Evolutionary conservation across 1,140 invertebrate genomes (phyloP).

Genomic region (Aphelinus certus): DNA sequence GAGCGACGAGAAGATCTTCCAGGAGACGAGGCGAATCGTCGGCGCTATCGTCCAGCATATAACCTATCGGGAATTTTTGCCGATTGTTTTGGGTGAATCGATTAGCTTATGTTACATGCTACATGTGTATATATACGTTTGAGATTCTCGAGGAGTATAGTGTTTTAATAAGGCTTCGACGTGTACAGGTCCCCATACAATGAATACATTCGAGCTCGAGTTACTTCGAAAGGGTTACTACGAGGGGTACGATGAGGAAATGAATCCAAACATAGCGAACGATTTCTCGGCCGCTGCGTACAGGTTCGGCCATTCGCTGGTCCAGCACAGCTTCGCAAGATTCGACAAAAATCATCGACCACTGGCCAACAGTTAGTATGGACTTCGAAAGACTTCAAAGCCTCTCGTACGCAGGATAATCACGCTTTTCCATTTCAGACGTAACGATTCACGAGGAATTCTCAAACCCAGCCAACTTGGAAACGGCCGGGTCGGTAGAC

Average conservation of each 20-base stretch:
- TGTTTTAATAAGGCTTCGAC: conserved; percentile 66
- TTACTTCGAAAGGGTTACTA: conserved; percentile 72
- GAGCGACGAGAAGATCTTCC: conserved; percentile 87
- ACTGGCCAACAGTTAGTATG: conserved; percentile 71
- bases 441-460: conserved; percentile 82
- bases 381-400: too few species aligned
- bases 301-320: conserved; percentile 93
- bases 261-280: conserved; percentile 89
- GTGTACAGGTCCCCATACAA: conserved; percentile 59
- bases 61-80: conserved; percentile 89
- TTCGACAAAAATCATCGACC: conserved; percentile 73
- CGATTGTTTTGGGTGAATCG: conserved; percentile 77
- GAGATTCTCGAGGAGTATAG: too few species aligned
- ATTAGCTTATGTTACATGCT: too few species aligned
- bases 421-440: conserved; percentile 64
- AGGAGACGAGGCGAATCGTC: conserved; percentile 86
- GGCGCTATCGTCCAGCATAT: conserved; percentile 87
- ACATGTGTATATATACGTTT: neutral
- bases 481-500: conserved; percentile 79
- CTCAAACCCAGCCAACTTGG: conserved; percentile 69
- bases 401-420: too few species aligned
- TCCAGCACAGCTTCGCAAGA: conserved; percentile 80
- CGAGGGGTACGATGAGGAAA: conserved; percentile 78
- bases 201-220: conserved; percentile 77
- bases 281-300: conserved; percentile 95